Evolutionary conservation across 30 jellyfish, hydroid and myxozoan species (phyloP), one percentile per base, ranked within the genome.

Genomic region (Turritopsis rubra): DNA sequence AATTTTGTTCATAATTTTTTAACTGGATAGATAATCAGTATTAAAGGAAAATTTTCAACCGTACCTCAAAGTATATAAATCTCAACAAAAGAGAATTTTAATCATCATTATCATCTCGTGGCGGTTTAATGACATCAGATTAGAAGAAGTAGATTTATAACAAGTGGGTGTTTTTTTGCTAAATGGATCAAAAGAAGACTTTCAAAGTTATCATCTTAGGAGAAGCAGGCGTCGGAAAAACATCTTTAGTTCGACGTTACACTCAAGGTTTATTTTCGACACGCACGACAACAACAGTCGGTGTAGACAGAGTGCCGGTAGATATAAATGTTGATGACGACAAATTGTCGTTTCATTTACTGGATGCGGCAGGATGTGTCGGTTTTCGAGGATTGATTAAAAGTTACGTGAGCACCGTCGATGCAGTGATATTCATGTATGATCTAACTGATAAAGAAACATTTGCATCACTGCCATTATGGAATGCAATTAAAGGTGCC

Each of bases 221-320:
- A 24, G 97, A 91, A 70, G 66, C 93, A 21, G 90, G 84, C 0
- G 97, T 91, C 25, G 97, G 97, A 18, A 91, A 91, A 53, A 86
- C 89, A 21, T 85, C 93, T 22, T 75, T 91, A n/a, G 82, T 71
- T 7, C 75, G 86, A 71, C 81, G 91, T 54, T 78, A 77, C 52
- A 52, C 79, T 68, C 29, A 65, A 16, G 83, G 89, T 29, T 52
- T 18, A 26, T 76, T 78, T 41, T 52, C 79, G 29, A 84, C 70
- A 1, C 73, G 84, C 27, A 66, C 88, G 29, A 30, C 65, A 52
- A 60, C 95, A 72, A 91, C 97, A 28, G 87, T 91, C 53, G 97
- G 97, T 20, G 93, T 91, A 1, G 93, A 91, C 29, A 84, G 90
- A 29, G 25, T 73, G 29, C 87, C 86, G 26, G 66, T 71, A 28